Base-by-base conservation (phyloP, 2,113 vertebrate species). In the Heterotis niloticus region DNA sequence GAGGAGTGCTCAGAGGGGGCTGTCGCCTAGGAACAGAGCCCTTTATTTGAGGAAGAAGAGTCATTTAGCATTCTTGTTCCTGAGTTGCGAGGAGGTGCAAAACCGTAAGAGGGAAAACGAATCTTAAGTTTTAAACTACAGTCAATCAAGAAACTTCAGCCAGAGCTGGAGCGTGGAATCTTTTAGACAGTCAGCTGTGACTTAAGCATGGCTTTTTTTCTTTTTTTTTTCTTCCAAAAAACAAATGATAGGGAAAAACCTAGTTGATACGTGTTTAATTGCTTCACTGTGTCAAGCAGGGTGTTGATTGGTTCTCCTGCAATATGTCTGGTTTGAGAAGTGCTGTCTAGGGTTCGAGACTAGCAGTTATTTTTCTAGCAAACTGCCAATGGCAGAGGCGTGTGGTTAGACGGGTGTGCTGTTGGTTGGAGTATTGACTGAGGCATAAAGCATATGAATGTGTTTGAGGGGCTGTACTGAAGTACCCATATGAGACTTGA, bases 391-490 rank as follows among this genome's bases (percentile, higher is more conserved):
- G 84, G 85, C 85, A 84, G 88, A 85, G 80, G 75, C 34, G 87
- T 82, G 79, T 89, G 86, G 96, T 94, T 95, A 94, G 91, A 93
- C 91, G 89, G 87, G 90, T 93, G 90, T 84, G 82, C 82, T 80
- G 83, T 75, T 73, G 83, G 92, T 88, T 62, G 87, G 88, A 85
- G 64, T 82, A 90, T 88, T 87, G 90, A 91, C 90, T 77, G 91
- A 89, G 92, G 93, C 91, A 92, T 95, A 93, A 93, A 95, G 92
- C 96, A 94, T 93, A 94, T 96, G 95, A 95, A 95, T 96, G 88
- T 94, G 94, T 97, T 87, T 82, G 82, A 81, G 79, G 70, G 83
- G 83, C 81, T 83, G 80, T 84, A 64, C 88, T 70, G 93, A 94
- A 89, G 88, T 92, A 92, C 93, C 89, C 91, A 91, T 94, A 91